phyloP scores from a whole-genome alignment of 2,797 vertebrate genomes.

The Oreochromis grahami region DNA sequence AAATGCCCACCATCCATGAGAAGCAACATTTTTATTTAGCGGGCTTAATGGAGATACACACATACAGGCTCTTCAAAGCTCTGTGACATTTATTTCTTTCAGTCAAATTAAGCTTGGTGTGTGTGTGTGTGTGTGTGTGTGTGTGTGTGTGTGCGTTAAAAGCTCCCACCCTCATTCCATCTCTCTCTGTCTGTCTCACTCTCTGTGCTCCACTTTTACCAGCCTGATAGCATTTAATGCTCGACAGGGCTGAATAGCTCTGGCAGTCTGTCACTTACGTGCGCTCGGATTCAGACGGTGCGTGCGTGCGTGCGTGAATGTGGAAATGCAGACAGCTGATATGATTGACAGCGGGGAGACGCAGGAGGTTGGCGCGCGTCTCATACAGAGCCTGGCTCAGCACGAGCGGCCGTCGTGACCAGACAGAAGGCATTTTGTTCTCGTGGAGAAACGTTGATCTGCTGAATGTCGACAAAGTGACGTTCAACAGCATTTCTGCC shows the following conservation, averaged over 20 bases:
- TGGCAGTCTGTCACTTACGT: conserved; percentile 52
- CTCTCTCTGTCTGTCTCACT: neutral
- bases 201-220: conserved; percentile 38
- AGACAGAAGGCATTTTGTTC: conserved; percentile 13
- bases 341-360: conserved; percentile 41
- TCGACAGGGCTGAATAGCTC: conserved; percentile 42
- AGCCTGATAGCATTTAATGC: conserved; percentile 40
- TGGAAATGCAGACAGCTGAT: conserved; percentile 42
- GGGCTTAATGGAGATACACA: neutral
- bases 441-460: neutral
- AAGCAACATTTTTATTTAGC: neutral
- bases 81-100: conserved; percentile 23
- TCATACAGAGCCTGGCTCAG: conserved; percentile 12
- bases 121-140: neutral
- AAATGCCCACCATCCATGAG: neutral
- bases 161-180: neutral
- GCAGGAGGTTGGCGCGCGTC: neutral
- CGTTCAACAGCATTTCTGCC: neutral
- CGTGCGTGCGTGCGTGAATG: neutral
- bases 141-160: conserved; percentile 2
- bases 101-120: conserved; percentile 31
- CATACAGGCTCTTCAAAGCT: neutral
- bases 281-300: conserved; percentile 26
- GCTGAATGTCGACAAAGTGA: neutral
- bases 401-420: neutral